phyloP scores from a whole-genome alignment of 2,797 vertebrate species.

The Melanotaenia nigrans region DNA sequence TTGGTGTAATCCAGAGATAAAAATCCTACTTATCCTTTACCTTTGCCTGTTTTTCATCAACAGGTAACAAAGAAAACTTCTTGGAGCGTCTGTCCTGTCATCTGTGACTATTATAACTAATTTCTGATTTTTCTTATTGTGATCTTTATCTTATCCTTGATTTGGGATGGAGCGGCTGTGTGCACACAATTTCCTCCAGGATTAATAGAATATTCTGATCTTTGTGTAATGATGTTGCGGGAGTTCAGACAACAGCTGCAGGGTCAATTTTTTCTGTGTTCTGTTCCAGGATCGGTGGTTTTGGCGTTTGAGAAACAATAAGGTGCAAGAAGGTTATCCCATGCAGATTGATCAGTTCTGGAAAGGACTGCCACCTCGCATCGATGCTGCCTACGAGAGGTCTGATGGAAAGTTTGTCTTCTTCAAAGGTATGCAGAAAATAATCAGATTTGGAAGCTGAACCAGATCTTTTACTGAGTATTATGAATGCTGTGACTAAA shows the following conservation, averaged over 20 bases:
- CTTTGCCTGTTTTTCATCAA: neutral
- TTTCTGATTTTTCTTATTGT: no score
- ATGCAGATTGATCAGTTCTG: slow-evolving; percentile 99
- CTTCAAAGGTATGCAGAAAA: slow-evolving; percentile 89
- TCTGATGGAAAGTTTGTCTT: slow-evolving; percentile 97
- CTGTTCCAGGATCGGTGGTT: slow-evolving; percentile 92
- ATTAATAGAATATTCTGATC: neutral
- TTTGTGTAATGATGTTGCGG: neutral
- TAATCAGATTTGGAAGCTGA: no score
- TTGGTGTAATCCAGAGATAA: neutral
- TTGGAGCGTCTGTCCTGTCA: neutral
- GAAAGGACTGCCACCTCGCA: slow-evolving; percentile 94
- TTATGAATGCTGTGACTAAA: neutral
- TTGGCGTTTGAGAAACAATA: slow-evolving; percentile 97
- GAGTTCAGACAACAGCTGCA: neutral
- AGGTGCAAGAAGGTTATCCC: slow-evolving; percentile 96
- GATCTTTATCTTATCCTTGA: no score
- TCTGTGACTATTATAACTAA: neutral
- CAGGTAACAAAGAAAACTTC: neutral
- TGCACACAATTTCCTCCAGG: no score
- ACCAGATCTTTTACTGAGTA: no score
- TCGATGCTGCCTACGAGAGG: slow-evolving; percentile 96
- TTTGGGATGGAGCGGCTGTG: no score
- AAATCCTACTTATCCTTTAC: neutral
- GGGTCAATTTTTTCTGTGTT: neutral